A percentile compares a stretch with the other conserved stretches of the same genome.
Evolutionary conservation across 2,797 vertebrate species (phyloP).

Genomic region (Percopsis omiscomaycus): DNA sequence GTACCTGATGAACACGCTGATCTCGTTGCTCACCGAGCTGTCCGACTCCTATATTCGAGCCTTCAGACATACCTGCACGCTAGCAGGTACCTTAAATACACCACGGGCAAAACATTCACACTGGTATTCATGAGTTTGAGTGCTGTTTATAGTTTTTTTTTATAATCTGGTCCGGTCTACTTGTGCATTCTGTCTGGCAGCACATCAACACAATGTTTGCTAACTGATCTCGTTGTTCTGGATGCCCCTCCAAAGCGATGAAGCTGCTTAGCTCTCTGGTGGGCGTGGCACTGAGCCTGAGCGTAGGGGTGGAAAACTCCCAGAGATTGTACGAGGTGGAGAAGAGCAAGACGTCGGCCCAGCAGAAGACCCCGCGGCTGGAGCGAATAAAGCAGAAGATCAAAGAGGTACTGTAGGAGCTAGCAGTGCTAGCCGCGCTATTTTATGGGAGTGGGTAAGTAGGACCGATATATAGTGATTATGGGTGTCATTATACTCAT

Average conservation of each 20-base stretch:
- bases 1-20: conserved; percentile 86
- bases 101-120: background rate
- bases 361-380: conserved; percentile 73
- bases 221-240: background rate
- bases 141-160: no score
- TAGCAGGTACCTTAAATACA: conserved; percentile 79
- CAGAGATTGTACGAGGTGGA: conserved; percentile 83
- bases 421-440: no score
- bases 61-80: conserved; percentile 91
- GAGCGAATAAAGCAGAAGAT: conserved; percentile 82
- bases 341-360: conserved; percentile 72
- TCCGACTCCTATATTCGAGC: conserved; percentile 85
- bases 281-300: conserved; percentile 80
- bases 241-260: conserved; percentile 70
- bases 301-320: conserved; percentile 80
- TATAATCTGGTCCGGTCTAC: no score
- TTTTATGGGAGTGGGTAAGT: no score
- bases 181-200: background rate
- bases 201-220: background rate
- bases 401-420: conserved; percentile 74
- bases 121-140: no score
- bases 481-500: background rate
- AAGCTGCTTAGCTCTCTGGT: conserved; percentile 87
- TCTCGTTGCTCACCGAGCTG: conserved; percentile 86
- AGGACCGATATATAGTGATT: background rate